Evolutionary conservation across 1,140 invertebrate species (phyloP).

Genomic region (Metopolophium dirhodum): DNA sequence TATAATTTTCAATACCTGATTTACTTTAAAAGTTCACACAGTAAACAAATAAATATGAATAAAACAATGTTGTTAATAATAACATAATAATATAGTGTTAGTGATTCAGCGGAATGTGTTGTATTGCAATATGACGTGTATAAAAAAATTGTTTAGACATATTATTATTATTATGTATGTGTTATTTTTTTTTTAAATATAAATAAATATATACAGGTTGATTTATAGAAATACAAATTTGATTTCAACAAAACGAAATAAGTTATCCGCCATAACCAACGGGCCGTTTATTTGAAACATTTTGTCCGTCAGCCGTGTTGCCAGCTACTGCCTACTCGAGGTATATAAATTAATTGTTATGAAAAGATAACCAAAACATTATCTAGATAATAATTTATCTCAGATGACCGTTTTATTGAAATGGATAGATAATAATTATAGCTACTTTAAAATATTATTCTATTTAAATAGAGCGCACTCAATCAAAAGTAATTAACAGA

Average conservation of each 20-base stretch:
- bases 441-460: neutral
- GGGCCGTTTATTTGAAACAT: neutral
- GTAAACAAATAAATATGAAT: neutral
- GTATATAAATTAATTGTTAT: neutral
- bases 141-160: constrained; percentile 20
- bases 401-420: neutral
- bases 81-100: neutral
- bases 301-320: neutral
- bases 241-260: neutral
- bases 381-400: neutral
- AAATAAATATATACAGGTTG: constrained; percentile 1
- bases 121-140: neutral
- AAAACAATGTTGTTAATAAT: neutral
- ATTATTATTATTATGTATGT: neutral
- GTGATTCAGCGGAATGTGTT: neutral
- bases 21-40: neutral
- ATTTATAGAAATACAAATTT: neutral
- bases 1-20: neutral
- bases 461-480: neutral
- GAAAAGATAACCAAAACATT: neutral
- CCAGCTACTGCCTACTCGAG: neutral
- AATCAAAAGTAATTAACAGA: neutral
- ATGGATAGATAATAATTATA: neutral
- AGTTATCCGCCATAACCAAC: neutral
- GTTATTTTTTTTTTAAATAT: constrained; percentile 37